Evolutionary conservation across 2,888 invertebrate genomes (phyloP), one percentile per base, ranked within the genome.

Genomic region (Anoplius nigerrimus): DNA sequence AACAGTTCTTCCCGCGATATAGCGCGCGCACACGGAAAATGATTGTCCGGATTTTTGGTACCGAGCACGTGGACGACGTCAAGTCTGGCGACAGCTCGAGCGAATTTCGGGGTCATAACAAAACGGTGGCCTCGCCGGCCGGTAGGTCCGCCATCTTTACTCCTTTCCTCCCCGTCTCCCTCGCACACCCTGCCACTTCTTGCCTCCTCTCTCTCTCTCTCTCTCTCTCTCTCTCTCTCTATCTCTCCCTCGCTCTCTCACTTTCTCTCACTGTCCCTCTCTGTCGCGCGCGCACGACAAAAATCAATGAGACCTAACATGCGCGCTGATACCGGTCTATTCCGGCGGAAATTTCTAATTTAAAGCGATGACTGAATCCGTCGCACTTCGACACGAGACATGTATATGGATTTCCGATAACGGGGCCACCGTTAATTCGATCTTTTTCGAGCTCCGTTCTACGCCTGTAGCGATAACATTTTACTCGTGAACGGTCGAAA

Each of bases 221-320:
- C 46, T 11, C 22, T 67, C 62, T 61, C 72, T 69, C 69, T 64
- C 66, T 22, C 59, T 72, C 78, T 69, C 68, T 66, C 24, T 48
- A 64, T 67, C 72, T 66, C 66, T 65, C 66, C 65, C 56, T 46
- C 53, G 15, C 51, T 60, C 60, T 53, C 48, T 56, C 43, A n/a
- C n/a, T n/a, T n/a, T n/a, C n/a, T n/a, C n/a, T n/a, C n/a, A n/a
- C n/a, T n/a, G n/a, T n/a, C 43, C 18, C 20, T 21, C 34, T 34
- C 71, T 61, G 58, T 42, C 70, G 67, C 68, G 60, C 51, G 34
- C 53, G 48, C 45, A 24, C 22, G 46, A 21, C 46, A 62, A 83
- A 82, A 84, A 84, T 84, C 84, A 82, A 83, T 84, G 84, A 71
- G 75, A 75, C 69, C 69, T 67, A 81, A 83, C 85, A 83, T 84